Evolutionary conservation across 37 sponge, comb jelly and placozoan species (phyloP), one percentile per base, ranked within the genome.

Genomic region (Haliclona indistincta): DNA sequence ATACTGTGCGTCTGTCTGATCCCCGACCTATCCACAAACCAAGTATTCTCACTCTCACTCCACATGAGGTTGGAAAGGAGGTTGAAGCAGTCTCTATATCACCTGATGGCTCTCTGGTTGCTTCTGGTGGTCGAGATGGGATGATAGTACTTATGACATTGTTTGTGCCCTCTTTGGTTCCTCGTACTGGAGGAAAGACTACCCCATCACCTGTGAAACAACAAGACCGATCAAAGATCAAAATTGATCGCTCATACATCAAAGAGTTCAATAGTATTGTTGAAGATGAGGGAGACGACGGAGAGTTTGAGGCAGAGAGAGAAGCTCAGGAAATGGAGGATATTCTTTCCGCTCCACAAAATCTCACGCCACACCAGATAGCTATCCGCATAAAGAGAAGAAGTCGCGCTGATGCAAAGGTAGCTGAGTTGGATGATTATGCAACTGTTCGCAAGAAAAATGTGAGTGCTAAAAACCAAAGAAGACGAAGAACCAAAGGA

Each of bases 111-210:
- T 79, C 88, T 20, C 56, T 88, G 28, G 55, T 93, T 32, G 89
- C 85, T 6, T 80, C 94, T 30, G 94, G 94, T 15, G 94, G 86
- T 20, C 56, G 94, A 47, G 94, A 93, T 70, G 85, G 85, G 33
- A 38, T 73, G 11, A 43, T 93, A n/a, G 86, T 85, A 0, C 67
- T 93, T 34, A 81, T 81, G 53, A 86, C 75, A 7, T 63, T 91
- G 25, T 64, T 71, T n/a, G 75, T 82, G 11, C 85, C 90, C 7
- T 49, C 78, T 6, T 19, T 83, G 15, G 1, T 63, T 8, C 84
- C 89, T 29, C 36, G 55, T 32, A 43, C 76, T 23, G 61, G 26
- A 38, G 25, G 28, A 39, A 41, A 13, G 37, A 35, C 30, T 15
- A 49, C 6, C 28, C 77, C 44, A 40, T 68, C 76, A 10, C 28